These are phyloP conservation scores for Marasmarcha lunaedactyla DNA, from an alignment of 2,888 invertebrate species.

Conservation along the genomic window DNA sequence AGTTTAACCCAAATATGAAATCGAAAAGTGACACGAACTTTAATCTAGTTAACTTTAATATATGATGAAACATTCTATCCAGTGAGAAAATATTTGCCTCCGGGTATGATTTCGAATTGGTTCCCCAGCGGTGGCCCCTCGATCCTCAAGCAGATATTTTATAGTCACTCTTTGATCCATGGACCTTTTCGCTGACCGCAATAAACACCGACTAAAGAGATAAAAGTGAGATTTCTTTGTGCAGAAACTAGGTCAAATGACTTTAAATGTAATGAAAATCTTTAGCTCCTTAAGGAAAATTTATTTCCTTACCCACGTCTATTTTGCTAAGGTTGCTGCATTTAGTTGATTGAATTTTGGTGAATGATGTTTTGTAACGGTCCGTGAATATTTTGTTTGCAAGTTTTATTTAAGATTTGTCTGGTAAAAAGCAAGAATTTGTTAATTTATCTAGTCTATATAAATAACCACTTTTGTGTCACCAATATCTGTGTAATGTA, in stretches of 20 bases:
- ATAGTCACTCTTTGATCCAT: conserved; percentile 39
- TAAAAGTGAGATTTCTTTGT: conserved; percentile 55
- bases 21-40: no score
- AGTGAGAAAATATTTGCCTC: background rate
- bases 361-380: no score
- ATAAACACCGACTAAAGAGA: conserved; percentile 51
- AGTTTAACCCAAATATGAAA: no score
- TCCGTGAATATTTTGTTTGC: no score
- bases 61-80: background rate
- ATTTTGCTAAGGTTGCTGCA: no score
- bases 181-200: conserved; percentile 47
- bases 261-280: conserved; percentile 53
- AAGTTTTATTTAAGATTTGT: no score
- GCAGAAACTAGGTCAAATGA: conserved; percentile 43
- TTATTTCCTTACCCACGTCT: conserved; percentile 23
- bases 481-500: no score
- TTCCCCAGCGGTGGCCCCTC: background rate
- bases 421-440: no score
- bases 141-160: conserved; percentile 29
- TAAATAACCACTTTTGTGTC: no score
- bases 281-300: conserved; percentile 34
- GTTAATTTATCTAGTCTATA: no score
- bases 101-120: background rate
- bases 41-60: background rate
- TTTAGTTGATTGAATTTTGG: no score